Evolutionary conservation across 2,113 vertebrate genomes (phyloP).

Genomic region (Oreocharis arfaki): DNA sequence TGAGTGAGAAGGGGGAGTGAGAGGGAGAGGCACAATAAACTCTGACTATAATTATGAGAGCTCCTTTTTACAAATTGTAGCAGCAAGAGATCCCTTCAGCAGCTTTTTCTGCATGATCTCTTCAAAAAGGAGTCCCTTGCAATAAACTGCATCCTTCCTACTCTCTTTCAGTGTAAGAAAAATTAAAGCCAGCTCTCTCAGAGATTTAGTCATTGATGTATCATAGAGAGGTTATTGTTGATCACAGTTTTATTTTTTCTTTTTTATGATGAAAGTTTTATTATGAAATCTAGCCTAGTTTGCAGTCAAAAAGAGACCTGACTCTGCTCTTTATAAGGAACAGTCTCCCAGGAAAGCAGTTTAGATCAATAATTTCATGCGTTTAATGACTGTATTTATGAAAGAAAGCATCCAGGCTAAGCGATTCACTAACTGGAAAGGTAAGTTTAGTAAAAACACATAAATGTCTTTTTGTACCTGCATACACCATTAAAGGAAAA

Average conservation of each 20-base stretch:
- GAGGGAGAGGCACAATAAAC: not conserved
- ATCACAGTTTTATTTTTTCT: not conserved
- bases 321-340: not conserved
- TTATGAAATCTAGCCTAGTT: slow-evolving; percentile 22
- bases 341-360: not conserved
- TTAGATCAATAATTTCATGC: not conserved
- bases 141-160: not conserved
- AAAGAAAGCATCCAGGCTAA: not conserved
- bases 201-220: slow-evolving; percentile 7
- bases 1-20: not conserved
- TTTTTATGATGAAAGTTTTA: slow-evolving; percentile 38
- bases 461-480: not conserved
- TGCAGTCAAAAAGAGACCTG: not conserved
- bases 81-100: not conserved
- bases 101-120: not conserved
- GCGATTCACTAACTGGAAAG: not conserved
- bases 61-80: not conserved
- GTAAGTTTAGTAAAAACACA: slow-evolving; percentile 27
- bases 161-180: not conserved
- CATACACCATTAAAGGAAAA: not conserved
- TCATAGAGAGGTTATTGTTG: not conserved
- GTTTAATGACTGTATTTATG: slow-evolving; percentile 17
- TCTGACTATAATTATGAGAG: not conserved
- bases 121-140: not conserved
- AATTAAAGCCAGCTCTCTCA: not conserved